A percentile compares a stretch with the other conserved stretches of the same genome.
These are phyloP conservation scores for Ifrita kowaldi DNA, from an alignment of 2,113 vertebrate genomes.

Conservation along the genomic window DNA sequence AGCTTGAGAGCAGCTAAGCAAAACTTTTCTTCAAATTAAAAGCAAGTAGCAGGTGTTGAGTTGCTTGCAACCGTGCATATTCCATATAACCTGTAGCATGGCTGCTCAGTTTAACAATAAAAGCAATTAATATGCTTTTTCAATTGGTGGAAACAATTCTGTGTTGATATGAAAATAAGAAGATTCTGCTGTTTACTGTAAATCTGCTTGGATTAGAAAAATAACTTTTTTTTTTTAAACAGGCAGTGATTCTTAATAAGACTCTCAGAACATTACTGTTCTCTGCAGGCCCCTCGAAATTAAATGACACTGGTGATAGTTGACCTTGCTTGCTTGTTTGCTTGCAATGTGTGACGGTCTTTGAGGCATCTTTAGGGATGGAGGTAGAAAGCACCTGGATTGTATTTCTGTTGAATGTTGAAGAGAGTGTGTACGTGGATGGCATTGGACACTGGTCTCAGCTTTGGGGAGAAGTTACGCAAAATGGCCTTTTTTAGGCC, in stretches of 20 bases:
- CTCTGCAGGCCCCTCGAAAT: background rate
- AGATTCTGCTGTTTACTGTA: background rate
- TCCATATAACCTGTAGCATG: no score
- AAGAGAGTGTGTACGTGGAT: fast-evolving
- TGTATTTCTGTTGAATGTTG: background rate
- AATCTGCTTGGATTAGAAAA: background rate
- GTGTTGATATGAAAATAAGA: background rate
- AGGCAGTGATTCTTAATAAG: background rate
- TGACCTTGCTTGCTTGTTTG: background rate
- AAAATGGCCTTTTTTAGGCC: no score
- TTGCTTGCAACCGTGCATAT: fast-evolving
- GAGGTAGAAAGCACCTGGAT: background rate
- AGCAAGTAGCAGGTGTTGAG: background rate
- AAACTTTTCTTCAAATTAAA: background rate
- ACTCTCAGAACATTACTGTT: background rate
- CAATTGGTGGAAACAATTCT: background rate
- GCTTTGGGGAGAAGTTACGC: fast-evolving
- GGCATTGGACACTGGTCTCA: background rate
- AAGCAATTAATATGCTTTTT: background rate
- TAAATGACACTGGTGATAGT: background rate
- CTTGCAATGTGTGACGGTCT: fast-evolving
- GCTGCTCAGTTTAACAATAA: background rate
- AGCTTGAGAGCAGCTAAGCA: background rate
- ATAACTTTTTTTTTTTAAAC: background rate
- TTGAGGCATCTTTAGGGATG: background rate